Evolutionary conservation across 2,113 vertebrate species (phyloP), one percentile per base, ranked within the genome.

Genomic region (Gobius niger): DNA sequence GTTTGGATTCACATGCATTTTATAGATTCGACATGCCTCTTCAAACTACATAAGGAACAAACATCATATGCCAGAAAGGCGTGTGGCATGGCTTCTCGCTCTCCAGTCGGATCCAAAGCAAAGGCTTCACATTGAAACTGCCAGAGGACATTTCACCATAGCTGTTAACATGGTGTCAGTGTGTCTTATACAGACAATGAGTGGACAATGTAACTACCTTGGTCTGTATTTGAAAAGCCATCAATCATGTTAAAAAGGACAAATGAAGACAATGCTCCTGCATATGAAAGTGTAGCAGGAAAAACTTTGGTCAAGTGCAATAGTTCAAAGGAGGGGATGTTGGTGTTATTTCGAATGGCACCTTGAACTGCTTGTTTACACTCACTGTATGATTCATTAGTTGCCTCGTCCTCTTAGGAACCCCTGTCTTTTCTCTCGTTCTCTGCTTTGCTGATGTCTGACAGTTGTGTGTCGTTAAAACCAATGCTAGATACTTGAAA

Each of bases 401-500:
- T 80, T 51, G 78, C 74, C 78, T 81, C 74, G 46, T 11, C 75
- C n/a, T 42, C 66, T 41, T 44, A 81, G 61, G 44, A 62, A 73
- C 74, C 76, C 49, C 51, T 16, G 47, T 15, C 14, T 46, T 60
- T 59, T 61, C 67, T 66, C 60, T 75, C 24, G 19, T 57, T 77
- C 67, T 79, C 68, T 82, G 85, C 84, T 87, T 88, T 77, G 86
- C 87, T 86, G 79, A 85, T 81, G 85, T 89, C 82, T 74, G 85
- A 89, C 78, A 68, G 74, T 82, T 70, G 73, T 72, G 78, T 83
- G 81, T 88, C 74, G 85, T 90, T 73, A 67, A 73, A 84, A 87
- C 74, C 82, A 76, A 81, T 87, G 77, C 83, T 85, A 88, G 87
- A 86, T 89, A 88, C 87, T 85, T 89, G 82, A 89, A 90, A 87